Base-by-base conservation (phyloP, 1,140 invertebrate species). In the Drosophila neocordata region DNA sequence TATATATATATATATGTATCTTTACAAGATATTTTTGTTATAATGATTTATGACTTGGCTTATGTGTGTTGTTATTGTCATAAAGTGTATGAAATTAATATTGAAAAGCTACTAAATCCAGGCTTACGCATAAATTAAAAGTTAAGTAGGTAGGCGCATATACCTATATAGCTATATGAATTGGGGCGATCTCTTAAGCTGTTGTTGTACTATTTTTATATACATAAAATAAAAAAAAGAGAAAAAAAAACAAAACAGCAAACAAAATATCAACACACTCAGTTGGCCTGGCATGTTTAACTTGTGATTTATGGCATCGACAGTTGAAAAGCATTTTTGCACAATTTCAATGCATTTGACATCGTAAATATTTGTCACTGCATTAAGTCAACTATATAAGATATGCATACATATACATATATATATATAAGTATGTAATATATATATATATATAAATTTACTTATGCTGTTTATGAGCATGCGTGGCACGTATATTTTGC, bases 101-200 rank as follows among this genome's bases (percentile, higher is more conserved):
- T 88, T 88, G 76, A 83, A 77, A 88, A 77, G 77, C 84, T 73
- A 77, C 84, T 88, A 83, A 88, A 83, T 83, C 72, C 83, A 70
- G 83, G 83, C 84, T 88, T 88, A 77, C 55, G 83, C 83, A 88
- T 88, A 88, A 88, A 88, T 88, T 88, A 88, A 88, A 83, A 77
- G 53, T 64, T 79, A 88, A 88, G 83, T 88, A 77, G 79, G 83
- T 73, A 78, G 82, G 62, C 27, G 27, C 27, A 31, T 31, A 31
- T 71, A 67, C 27, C 4, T 31, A 31, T 71, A 67, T 65, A 31
- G 41, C 15, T 8, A 44, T 31, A 31, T 35, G 44, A 18, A 20
- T 52, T 22, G 55, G 7, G 41, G 41, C 41, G 41, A 48, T 48
- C 41, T 48, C 9, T 18, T 24, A 4, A 4, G 2, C 6, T 48